phyloP scores from a whole-genome alignment of 2,888 invertebrate genomes.

The Apodemia zela region DNA sequence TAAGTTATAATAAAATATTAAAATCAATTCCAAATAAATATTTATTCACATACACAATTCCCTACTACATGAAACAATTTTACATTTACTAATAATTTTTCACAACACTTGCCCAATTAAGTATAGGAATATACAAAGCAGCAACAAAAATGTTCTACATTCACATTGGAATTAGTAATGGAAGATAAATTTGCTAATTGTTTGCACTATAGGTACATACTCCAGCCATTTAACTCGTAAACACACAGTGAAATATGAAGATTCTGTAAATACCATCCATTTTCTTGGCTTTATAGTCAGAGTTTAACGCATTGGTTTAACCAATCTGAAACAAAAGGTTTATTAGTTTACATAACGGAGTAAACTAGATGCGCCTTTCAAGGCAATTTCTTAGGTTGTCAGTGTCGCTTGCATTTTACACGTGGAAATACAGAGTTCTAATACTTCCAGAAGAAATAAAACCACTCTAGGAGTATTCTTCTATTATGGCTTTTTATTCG shows the following conservation, averaged over 20 bases:
- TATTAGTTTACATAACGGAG: neutral
- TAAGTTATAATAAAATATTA: neutral
- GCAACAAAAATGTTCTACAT: constrained; percentile 5
- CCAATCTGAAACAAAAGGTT: constrained; percentile 1
- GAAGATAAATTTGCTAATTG: constrained; percentile 12
- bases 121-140: neutral
- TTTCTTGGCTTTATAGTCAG: neutral
- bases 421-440: no score
- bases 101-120: neutral
- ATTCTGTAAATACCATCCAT: neutral
- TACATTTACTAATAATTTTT: neutral
- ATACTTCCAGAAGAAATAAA: no score
- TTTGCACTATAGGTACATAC: neutral
- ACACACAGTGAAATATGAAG: constrained; percentile 7
- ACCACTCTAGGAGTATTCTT: no score
- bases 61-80: neutral
- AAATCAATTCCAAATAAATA: neutral
- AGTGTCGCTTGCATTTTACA: no score
- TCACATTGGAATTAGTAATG: constrained; percentile 12
- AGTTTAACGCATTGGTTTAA: constrained; percentile 2
- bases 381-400: no score
- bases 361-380: no score
- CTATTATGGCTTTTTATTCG: no score
- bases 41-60: constrained; percentile 2
- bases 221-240: neutral